These are phyloP conservation scores for Leptonema lineaticorne DNA, from an alignment of 1,140 invertebrate species.

Conservation along the genomic window DNA sequence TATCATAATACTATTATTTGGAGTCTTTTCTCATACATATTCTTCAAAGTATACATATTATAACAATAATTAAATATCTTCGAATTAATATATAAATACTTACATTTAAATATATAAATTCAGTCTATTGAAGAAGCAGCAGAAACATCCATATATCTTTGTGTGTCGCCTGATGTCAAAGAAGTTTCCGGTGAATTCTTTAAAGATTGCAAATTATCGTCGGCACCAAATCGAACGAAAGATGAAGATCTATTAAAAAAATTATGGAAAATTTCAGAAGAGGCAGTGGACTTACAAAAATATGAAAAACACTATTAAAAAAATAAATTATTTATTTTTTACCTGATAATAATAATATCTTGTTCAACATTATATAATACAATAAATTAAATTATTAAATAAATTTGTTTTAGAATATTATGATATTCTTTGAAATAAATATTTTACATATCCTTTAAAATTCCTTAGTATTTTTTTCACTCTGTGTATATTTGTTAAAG, in stretches of 20 bases:
- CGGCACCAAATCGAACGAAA: constrained; percentile 59
- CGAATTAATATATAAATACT: neutral
- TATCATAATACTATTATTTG: constrained; percentile 59
- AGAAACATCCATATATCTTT: constrained; percentile 77
- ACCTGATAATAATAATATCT: neutral
- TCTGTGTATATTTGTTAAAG: neutral
- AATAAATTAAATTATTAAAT: neutral
- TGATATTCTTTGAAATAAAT: neutral
- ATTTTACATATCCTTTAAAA: no score
- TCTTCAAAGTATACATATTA: constrained; percentile 30
- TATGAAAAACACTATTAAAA: neutral
- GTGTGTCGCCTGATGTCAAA: constrained; percentile 72
- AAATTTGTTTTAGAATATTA: neutral
- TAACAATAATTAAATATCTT: neutral
- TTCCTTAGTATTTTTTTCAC: no score
- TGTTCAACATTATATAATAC: neutral
- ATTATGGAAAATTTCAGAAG: constrained; percentile 79
- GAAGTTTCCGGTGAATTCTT: constrained; percentile 80
- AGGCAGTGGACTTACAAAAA: constrained; percentile 63
- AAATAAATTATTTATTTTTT: neutral
- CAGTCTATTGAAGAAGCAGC: constrained; percentile 76
- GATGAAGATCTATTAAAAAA: constrained; percentile 73
- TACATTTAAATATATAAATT: constrained; percentile 43
- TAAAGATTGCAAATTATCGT: constrained; percentile 72
- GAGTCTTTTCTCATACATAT: constrained; percentile 52